Base-by-base conservation (phyloP, 2,888 invertebrate genomes). In the Ligdia adustata region DNA sequence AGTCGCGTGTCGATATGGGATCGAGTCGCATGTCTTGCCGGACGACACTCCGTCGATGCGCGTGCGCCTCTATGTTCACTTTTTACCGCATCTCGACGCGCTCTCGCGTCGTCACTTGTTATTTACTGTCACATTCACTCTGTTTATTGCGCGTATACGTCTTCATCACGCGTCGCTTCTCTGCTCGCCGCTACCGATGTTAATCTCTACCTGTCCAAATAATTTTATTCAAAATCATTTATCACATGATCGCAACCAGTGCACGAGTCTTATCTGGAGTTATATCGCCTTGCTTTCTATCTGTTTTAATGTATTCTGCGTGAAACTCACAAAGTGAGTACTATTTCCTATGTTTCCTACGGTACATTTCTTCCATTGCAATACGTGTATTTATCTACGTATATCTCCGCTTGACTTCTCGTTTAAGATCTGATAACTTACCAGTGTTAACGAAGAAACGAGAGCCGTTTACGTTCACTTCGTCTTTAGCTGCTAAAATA, bases 1-100 rank as follows among this genome's bases (percentile, higher is more conserved):
- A 81, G 73, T 84, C 66, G 84, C 86, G 82, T 86, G 86, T 80
- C 70, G 82, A 80, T 78, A 73, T 74, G 67, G 71, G 66, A 75
- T 77, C 79, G 66, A 62, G 60, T 69, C 57, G 62, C 73, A 62
- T 73, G 66, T 64, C 71, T 61, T 72, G 66, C 63, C 59, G 60
- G n/a, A n/a, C n/a, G n/a, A 52, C 52, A 60, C 61, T 50, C 53
- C 59, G 51, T 51, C 56, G 40, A 57, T 62, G 61, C 56, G 61
- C 53, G 64, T 62, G 72, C 69, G 67, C 81, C 69, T 63, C 62
- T 50, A 52, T 69, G 65, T 55, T 69, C 61, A 64, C 64, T 78
- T 81, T 79, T 79, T 74, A 63, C 67, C 56, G 39, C 62, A 57
- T 53, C 61, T 52, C 45, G 52, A 44, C 55, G 51, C 63, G 64